Evolutionary conservation across 1,140 invertebrate genomes (phyloP).

Genomic region (Wasmannia auropunctata): DNA sequence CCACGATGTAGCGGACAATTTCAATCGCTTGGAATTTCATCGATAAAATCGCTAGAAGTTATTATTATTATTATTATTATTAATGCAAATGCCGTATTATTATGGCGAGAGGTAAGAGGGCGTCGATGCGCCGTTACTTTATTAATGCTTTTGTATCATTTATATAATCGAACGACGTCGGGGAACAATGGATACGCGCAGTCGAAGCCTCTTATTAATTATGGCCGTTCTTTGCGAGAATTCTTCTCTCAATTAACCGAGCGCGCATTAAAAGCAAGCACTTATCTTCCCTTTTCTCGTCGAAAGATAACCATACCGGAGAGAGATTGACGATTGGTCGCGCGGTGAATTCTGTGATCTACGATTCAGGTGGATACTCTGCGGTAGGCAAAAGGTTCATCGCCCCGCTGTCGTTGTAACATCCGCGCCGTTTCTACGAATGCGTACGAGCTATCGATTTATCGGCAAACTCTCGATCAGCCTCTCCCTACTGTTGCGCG

Average conservation of each 20-base stretch:
- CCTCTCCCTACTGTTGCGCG: not conserved
- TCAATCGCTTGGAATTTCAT: constrained; percentile 13
- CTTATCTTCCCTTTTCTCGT: constrained; percentile 8
- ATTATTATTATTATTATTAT: constrained; percentile 47
- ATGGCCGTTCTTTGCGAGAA: not conserved
- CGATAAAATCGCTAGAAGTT: constrained; percentile 42
- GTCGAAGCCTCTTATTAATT: constrained; percentile 47
- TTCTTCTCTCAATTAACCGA: constrained; percentile 39
- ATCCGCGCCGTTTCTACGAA: not conserved
- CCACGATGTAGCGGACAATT: not conserved
- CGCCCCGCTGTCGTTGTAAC: constrained; percentile 30
- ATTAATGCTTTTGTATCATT: constrained; percentile 49
- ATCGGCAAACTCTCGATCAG: constrained; percentile 20
- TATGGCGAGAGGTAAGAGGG: constrained; percentile 12
- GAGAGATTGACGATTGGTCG: constrained; percentile 16
- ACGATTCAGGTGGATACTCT: constrained; percentile 32
- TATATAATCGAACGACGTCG: constrained; percentile 34
- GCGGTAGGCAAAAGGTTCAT: constrained; percentile 41
- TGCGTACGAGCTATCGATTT: constrained; percentile 35
- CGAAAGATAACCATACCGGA: constrained; percentile 29
- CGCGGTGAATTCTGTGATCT: constrained; percentile 11
- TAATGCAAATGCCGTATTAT: constrained; percentile 39
- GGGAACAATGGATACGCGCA: constrained; percentile 23
- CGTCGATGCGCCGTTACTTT: constrained; percentile 34
- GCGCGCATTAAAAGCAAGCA: constrained; percentile 16